Evolutionary conservation across 2,888 invertebrate genomes (phyloP).

Genomic region (Diploptera punctata): DNA sequence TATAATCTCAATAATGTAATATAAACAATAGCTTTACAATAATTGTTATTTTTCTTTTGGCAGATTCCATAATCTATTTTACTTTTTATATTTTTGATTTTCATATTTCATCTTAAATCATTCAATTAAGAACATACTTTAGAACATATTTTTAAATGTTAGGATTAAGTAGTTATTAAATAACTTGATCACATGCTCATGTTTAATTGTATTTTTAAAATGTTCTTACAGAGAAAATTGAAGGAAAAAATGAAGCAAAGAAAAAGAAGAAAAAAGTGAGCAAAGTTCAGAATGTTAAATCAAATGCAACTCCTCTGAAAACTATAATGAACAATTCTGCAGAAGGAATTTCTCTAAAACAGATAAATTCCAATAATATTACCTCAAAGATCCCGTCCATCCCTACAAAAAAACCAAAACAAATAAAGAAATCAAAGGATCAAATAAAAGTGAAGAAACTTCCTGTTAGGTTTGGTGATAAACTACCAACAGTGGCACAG

Average conservation of each 20-base stretch:
- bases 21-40: too few species aligned
- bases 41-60: too few species aligned
- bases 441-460: background rate
- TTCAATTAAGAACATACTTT: too few species aligned
- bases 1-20: too few species aligned
- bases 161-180: too few species aligned
- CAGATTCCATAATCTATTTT: too few species aligned
- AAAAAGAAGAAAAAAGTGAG: conserved; percentile 25
- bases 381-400: conserved; percentile 30
- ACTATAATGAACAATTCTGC: background rate
- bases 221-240: conserved; percentile 25
- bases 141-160: too few species aligned
- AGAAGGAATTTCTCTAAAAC: background rate
- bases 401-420: conserved; percentile 2
- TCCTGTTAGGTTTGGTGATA: conserved; percentile 1
- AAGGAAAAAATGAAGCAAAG: conserved; percentile 19
- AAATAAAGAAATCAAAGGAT: background rate
- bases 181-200: background rate
- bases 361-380: background rate
- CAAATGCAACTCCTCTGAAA: conserved; percentile 13
- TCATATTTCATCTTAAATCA: too few species aligned
- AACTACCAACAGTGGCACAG: conserved; percentile 27
- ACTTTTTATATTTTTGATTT: too few species aligned
- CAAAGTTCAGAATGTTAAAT: conserved; percentile 5
- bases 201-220: background rate